These are phyloP conservation scores for Procambarus clarkii DNA, from an alignment of 1,140 invertebrate species.

Conservation along the genomic window DNA sequence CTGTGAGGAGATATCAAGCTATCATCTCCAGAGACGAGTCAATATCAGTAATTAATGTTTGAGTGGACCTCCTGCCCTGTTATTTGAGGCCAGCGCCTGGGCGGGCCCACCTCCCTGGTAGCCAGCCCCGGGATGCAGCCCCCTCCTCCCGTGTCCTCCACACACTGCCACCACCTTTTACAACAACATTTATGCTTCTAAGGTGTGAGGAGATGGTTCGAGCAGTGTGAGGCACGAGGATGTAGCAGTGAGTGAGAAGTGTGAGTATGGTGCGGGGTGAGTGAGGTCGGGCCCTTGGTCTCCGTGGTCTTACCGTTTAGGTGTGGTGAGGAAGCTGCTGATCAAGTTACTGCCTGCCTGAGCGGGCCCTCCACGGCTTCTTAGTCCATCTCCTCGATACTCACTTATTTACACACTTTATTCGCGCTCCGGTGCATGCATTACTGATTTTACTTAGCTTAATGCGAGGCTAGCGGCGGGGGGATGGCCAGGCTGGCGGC, in stretches of 20 bases:
- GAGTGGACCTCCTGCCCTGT: neutral
- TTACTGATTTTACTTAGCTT: neutral
- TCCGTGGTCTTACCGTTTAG: constrained; percentile 53
- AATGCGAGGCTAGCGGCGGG: neutral
- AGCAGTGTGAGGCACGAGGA: neutral
- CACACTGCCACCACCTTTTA: neutral
- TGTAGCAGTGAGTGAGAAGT: neutral
- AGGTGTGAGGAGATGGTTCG: neutral
- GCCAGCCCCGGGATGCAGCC: neutral
- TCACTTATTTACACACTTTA: neutral
- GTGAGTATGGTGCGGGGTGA: neutral
- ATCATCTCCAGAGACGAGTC: constrained; percentile 28
- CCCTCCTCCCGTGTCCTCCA: neutral
- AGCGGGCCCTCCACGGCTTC: neutral
- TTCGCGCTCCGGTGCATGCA: neutral
- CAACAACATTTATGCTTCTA: neutral
- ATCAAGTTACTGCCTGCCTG: neutral
- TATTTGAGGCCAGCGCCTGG: constrained; percentile 5
- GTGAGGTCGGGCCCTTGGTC: neutral
- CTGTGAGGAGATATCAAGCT: neutral
- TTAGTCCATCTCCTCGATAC: neutral
- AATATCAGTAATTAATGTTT: constrained; percentile 34
- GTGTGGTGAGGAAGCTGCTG: neutral
- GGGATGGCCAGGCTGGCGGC: neutral
- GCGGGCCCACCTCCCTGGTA: neutral